Conservation (phyloP, 2,888 invertebrate species). For the Galeopsomyia nigrocyanea region DNA sequence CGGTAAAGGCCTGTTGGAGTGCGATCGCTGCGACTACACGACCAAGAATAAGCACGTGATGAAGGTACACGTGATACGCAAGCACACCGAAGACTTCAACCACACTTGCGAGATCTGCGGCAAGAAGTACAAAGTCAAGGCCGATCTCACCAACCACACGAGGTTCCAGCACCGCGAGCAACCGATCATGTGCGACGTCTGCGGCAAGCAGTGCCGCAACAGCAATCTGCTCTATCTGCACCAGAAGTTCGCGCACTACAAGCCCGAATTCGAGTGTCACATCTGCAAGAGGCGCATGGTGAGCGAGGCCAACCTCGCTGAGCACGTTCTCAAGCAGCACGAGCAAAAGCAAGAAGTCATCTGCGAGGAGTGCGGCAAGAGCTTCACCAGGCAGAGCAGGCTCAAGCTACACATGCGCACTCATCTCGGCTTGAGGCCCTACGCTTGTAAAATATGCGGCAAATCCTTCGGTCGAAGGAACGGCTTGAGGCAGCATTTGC, state of each 20-base stretch:
- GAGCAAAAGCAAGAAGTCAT: constrained; percentile 64
- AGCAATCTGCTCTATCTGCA: constrained; percentile 65
- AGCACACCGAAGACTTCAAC: constrained; percentile 58
- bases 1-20: constrained; percentile 13
- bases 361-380: constrained; percentile 68
- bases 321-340: constrained; percentile 64
- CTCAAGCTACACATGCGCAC: constrained; percentile 66
- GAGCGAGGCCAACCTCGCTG: constrained; percentile 68
- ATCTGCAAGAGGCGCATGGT: constrained; percentile 67
- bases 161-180: constrained; percentile 62
- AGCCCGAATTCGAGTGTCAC: constrained; percentile 65
- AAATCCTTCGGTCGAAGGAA: constrained; percentile 61
- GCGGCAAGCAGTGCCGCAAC: constrained; percentile 63
- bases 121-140: constrained; percentile 63
- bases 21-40: constrained; percentile 56
- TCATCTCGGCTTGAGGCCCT: constrained; percentile 65
- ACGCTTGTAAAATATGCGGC: constrained; percentile 61
- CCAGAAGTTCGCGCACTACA: constrained; percentile 65
- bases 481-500: constrained; percentile 63
- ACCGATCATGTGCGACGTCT: constrained; percentile 60
- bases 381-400: constrained; percentile 62
- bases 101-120: constrained; percentile 59
- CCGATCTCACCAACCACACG: constrained; percentile 62
- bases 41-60: constrained; percentile 57
- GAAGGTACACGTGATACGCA: constrained; percentile 60